Percentiles rank a stretch among this genome's conserved stretches.
These are phyloP conservation scores for Drosophila cardini DNA, from an alignment of 1,140 invertebrate species.

Conservation along the genomic window DNA sequence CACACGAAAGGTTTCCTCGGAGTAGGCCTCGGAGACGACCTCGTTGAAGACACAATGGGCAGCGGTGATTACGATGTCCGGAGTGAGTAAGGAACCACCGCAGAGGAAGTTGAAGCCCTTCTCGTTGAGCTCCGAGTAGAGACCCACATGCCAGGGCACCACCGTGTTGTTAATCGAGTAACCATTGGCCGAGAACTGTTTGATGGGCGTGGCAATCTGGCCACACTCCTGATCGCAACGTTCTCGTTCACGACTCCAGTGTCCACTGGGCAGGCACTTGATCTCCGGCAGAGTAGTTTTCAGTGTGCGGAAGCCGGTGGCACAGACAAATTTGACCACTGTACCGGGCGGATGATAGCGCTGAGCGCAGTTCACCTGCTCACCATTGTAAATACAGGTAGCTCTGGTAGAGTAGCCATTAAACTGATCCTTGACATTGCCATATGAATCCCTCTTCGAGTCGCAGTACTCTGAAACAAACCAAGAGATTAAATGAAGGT, in stretches of 20 bases:
- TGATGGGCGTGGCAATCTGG: constrained; percentile 61
- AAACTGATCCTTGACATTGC: constrained; percentile 23
- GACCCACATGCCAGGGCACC: constrained; percentile 87
- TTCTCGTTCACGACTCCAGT: constrained; percentile 53
- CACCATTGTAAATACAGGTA: constrained; percentile 47
- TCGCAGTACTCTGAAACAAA: constrained; percentile 59
- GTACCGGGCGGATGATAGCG: constrained; percentile 61
- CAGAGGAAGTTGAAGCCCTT: constrained; percentile 84
- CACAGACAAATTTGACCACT: constrained; percentile 59
- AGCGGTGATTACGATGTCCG: constrained; percentile 70
- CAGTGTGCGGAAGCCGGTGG: constrained; percentile 51
- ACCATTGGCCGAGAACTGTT: constrained; percentile 54
- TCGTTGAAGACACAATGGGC: constrained; percentile 70
- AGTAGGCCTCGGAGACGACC: constrained; percentile 10
- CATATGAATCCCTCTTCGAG: constrained; percentile 19
- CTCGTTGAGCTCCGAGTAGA: constrained; percentile 82
- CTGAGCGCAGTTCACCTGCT: constrained; percentile 43
- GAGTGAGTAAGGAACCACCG: constrained; percentile 84
- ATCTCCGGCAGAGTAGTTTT: constrained; percentile 36
- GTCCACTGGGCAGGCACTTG: constrained; percentile 52
- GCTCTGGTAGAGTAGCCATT: constrained; percentile 61
- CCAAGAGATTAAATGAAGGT: not conserved
- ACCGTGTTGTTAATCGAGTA: constrained; percentile 56
- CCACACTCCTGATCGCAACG: constrained; percentile 68
- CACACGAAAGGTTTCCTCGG: constrained; percentile 44